Conservation (phyloP, 2,113 vertebrate species). For the Calonectris borealis region DNA sequence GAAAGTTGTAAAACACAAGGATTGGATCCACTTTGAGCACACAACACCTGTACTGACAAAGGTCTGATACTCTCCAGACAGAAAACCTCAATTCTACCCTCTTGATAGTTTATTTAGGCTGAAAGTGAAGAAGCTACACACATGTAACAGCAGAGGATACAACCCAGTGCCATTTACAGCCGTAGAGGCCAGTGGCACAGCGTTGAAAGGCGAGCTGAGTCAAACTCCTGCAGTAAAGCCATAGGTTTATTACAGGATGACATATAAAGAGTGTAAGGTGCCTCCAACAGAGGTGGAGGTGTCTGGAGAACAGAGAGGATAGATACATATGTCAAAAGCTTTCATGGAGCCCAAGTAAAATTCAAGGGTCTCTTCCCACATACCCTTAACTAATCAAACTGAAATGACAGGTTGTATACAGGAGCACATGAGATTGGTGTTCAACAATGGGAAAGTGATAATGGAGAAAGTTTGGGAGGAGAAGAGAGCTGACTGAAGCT, state of each 20-base stretch:
- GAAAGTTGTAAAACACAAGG: neutral
- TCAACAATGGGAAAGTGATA: neutral
- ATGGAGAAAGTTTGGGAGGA: neutral
- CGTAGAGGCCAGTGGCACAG: neutral
- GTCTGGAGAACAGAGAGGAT: neutral
- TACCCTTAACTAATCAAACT: neutral
- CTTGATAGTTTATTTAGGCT: neutral
- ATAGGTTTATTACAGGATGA: neutral
- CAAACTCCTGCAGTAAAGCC: neutral
- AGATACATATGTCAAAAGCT: neutral
- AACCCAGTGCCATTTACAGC: neutral
- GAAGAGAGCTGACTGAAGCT: neutral
- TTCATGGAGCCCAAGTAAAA: neutral
- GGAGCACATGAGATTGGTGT: neutral
- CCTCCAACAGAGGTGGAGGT: neutral
- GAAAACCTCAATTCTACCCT: neutral
- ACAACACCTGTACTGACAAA: neutral
- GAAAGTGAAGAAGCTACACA: neutral
- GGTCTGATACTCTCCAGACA: neutral
- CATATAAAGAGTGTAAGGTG: neutral
- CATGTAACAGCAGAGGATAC: neutral
- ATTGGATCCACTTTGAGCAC: neutral
- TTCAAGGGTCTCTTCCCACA: neutral
- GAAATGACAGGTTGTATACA: neutral
- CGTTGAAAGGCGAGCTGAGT: neutral